Evolutionary conservation across 1,140 invertebrate genomes (phyloP), one percentile per base, ranked within the genome.

Genomic region (Anthonomus grandis): DNA sequence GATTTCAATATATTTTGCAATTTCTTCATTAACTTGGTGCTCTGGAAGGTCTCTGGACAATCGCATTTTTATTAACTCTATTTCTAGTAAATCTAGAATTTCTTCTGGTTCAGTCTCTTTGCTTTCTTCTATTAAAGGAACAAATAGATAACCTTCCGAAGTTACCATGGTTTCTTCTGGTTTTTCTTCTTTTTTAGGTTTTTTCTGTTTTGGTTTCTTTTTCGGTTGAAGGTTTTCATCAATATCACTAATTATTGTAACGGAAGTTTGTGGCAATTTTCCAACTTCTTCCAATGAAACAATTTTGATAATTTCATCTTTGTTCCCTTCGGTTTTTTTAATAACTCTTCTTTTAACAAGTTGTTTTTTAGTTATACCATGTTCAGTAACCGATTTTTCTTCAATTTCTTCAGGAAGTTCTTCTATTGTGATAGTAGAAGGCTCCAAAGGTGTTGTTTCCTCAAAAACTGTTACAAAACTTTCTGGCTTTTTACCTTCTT

Each of bases 201-300:
- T 50, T 69, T 70, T n/a, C 12, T 62, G 22, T 15, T 53, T 50
- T 50, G 9, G 21, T 12, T 36, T 50, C 38, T 6, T 21, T 50
- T 18, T 38, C 9, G 18, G 15, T 31, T 6, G 27, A 5, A 45
- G 21, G 18, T 45, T 45, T 48, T n/a, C n/a, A n/a, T n/a, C n/a
- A n/a, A n/a, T n/a, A n/a, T n/a, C n/a, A n/a, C n/a, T n/a, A 58
- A 64, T 57, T 19, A 68, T 51, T 10, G 69, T 70, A 41, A 73
- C 66, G 27, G 73, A 72, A 18, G 72, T 70, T 57, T 74, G 60
- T 9, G 70, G 68, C n/a, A 67, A 64, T 57, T 78, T 68, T 39
- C 70, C 74, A 54, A 73, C 74, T 57, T 69, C 70, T 51, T 76
- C 66, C 13, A 66, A 57, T 1, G 66, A 66, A 34, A 71, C 59